Evolutionary conservation across 2,113 vertebrate genomes (phyloP).

Genomic region (Menidia beryllina): DNA sequence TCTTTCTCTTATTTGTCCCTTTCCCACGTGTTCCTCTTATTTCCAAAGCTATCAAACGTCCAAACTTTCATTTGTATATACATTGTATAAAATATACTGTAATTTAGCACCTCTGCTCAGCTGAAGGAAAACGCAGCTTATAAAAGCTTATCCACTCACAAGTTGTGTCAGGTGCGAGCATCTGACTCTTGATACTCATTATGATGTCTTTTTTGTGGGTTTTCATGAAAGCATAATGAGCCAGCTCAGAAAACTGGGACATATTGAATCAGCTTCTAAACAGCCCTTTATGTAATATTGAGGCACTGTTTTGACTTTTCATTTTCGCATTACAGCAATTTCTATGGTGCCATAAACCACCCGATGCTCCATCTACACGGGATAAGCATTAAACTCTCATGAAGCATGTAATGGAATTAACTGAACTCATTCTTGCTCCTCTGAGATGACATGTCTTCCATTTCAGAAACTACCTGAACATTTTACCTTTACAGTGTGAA

Average conservation of each 20-base stretch:
- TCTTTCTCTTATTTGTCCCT: slow-evolving; percentile 34
- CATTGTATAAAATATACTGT: slow-evolving; percentile 12
- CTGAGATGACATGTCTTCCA: no score
- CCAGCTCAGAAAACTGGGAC: not conserved
- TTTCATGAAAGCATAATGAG: not conserved
- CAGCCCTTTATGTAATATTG: no score
- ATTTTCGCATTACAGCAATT: not conserved
- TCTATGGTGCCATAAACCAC: not conserved
- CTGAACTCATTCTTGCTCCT: no score
- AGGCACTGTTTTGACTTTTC: no score
- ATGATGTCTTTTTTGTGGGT: not conserved
- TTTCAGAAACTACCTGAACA: no score
- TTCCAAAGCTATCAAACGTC: not conserved
- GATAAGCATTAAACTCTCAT: no score
- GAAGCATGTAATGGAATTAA: no score
- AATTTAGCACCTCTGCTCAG: not conserved
- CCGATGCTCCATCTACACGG: no score
- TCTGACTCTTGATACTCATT: not conserved
- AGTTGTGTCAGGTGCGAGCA: slow-evolving; percentile 6
- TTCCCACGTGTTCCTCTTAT: not conserved
- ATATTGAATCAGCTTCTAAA: no score
- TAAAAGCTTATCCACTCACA: slow-evolving; percentile 18
- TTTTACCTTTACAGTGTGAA: no score
- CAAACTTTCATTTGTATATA: slow-evolving; percentile 21
- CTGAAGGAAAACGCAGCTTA: slow-evolving; percentile 38